Base-by-base conservation (phyloP, 2,888 invertebrate species). In the Sipha maydis region DNA sequence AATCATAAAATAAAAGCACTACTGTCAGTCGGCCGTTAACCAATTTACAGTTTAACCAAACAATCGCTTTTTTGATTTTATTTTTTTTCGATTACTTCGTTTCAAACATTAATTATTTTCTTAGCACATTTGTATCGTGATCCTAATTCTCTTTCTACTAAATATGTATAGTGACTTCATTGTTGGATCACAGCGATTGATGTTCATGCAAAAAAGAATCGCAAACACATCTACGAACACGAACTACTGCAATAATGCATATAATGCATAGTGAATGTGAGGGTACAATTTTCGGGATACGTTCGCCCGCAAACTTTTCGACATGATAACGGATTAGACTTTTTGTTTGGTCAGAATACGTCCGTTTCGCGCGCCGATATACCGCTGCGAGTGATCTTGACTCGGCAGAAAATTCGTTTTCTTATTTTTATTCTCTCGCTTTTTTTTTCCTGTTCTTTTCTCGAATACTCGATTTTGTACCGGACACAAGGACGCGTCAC, bases 251-350 rank as follows among this genome's bases (percentile, higher is more conserved):
- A 48, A 48, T 48, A 48, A 48, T 14, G 38, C n/a, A n/a, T n/a
- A 48, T 48, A 48, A 48, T 14, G 48, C 14, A 14, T 14, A 14
- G 48, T 25, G 61, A 21, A 8, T 9, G 61, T 25, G 61, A 1
- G 5, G 25, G 25, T 61, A 61, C 21, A 61, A 25, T 61, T 61
- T 34, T 31, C 19, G 73, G 34, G 8, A 14, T 48, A 48, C 19
- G 28, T 28, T 11, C 73, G 9, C 21, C 21, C 25, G 38, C 7
- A 75, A 75, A 75, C 38, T 75, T 75, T 75, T 21, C 19, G 34
- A 34, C 75, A 38, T 38, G 75, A 75, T 75, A 75, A 75, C 75
- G 34, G 75, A 75, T 75, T 75, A 75, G 11, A 34, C 34, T 34
- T 31, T 75, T 75, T 69, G 69, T 69, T 69, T 61, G 4, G 61